Evolutionary conservation across 2,888 invertebrate species (phyloP), one percentile per base, ranked within the genome.

Genomic region (Hirtodrosophila histrioides): DNA sequence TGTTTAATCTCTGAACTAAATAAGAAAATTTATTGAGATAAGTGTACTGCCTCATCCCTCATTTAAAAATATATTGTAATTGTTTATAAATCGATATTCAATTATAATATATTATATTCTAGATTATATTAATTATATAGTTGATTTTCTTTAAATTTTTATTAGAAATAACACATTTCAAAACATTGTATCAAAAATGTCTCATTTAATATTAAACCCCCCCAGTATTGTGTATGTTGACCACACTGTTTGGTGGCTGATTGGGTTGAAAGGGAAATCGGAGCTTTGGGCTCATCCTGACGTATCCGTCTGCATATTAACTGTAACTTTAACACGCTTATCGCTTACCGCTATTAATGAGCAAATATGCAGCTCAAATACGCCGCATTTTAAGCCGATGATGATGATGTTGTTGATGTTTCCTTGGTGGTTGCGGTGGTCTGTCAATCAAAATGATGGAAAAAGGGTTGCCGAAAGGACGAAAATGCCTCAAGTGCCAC

Each of bases 281-380:
- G 50, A 69, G 69, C 61, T 49, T 56, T 57, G 29, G 45, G 45
- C 43, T 39, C 24, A 10, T 45, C 24, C 44, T 29, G 31, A 37
- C 41, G 41, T 43, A 44, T 12, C 40, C 61, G 67, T 62, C 55
- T 58, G 23, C 44, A 66, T 62, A 79, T 83, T 86, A 83, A 83
- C 63, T 75, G 70, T 79, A 86, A 83, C 82, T 88, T 83, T 83
- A 86, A 86, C 82, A 62, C 86, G 76, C 79, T 82, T 82, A 87
- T 70, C 78, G 74, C 75, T 71, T 71, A 72, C 72, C 77, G 73
- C 83, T 69, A 83, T 88, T 89, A 86, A 89, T 89, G 86, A 87
- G 79, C 78, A 89, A 89, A 89, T 89, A 90, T 89, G 69, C 75
- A 67, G 63, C 75, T 58, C 71, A 78, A 85, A 81, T 71, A 78